Evolutionary conservation across 2,888 invertebrate species (phyloP).

Genomic region (Rhabditophanes sp.): DNA sequence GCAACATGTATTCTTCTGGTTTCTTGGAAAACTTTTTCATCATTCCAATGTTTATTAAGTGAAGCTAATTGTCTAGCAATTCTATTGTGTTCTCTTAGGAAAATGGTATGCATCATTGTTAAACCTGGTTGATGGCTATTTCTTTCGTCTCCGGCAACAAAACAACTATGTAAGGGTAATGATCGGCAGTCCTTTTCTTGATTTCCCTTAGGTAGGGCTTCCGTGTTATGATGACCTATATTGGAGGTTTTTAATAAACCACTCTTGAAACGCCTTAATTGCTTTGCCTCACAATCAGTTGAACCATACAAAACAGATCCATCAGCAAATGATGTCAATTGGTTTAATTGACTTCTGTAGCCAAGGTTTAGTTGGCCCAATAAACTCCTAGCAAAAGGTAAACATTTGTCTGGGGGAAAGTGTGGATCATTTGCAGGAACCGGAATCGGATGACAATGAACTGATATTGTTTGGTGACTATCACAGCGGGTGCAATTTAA

Average conservation of each 20-base stretch:
- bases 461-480: conserved; percentile 71
- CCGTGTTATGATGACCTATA: conserved; percentile 13
- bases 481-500: conserved; percentile 56
- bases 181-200: conserved; percentile 43
- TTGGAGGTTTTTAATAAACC: conserved; percentile 43
- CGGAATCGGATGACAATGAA: conserved; percentile 81
- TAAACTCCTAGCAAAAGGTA: conserved; percentile 81
- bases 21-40: conserved; percentile 46
- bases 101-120: conserved; percentile 41
- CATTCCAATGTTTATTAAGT: conserved; percentile 44
- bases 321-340: conserved; percentile 69
- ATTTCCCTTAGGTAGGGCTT: conserved; percentile 41
- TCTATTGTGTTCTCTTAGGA: conserved; percentile 42
- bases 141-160: conserved; percentile 36
- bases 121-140: conserved; percentile 42
- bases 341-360: conserved; percentile 57
- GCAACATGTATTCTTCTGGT: conserved; percentile 46
- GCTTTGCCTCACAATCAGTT: conserved; percentile 63
- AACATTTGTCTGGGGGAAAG: conserved; percentile 69
- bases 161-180: conserved; percentile 23
- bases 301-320: conserved; percentile 74
- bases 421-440: conserved; percentile 74
- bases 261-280: conserved; percentile 54
- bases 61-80: conserved; percentile 29
- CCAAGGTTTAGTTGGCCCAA: conserved; percentile 70